phyloP scores from a whole-genome alignment of 2,113 vertebrate genomes.

The Boulengeromyrus knoepffleri region DNA sequence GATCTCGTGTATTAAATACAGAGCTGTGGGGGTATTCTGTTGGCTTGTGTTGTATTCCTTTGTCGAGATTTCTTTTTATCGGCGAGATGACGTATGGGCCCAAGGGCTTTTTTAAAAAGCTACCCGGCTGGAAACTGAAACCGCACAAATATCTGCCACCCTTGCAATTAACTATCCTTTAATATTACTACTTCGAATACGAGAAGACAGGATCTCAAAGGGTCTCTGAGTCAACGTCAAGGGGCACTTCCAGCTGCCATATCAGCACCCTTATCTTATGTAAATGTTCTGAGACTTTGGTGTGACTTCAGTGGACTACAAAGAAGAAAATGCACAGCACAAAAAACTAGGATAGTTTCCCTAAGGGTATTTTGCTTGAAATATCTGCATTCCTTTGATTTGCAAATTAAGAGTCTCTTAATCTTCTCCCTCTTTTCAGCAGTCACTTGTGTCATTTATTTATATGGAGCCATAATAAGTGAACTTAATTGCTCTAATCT shows the following conservation, averaged over 20 bases:
- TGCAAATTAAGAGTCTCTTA: constrained; percentile 51
- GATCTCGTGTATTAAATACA: constrained; percentile 2
- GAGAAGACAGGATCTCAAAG: not conserved
- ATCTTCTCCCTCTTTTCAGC: constrained; percentile 8
- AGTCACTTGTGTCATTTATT: constrained; percentile 22
- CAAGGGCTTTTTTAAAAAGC: constrained; percentile 4
- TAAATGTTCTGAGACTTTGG: constrained; percentile 17
- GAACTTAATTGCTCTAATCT: constrained; percentile 11
- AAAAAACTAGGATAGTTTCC: constrained; percentile 35
- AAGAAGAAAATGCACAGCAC: constrained; percentile 22
- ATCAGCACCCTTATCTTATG: constrained; percentile 17
- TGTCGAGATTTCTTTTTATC: constrained; percentile 10
- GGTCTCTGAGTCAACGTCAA: constrained; percentile 24
- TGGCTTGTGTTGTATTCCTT: not conserved
- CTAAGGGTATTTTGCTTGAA: constrained; percentile 50
- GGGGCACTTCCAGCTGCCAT: not conserved
- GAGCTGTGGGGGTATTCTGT: not conserved
- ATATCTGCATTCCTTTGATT: constrained; percentile 58
- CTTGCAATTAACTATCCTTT: not conserved
- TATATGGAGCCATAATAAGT: constrained; percentile 14
- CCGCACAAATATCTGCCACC: not conserved
- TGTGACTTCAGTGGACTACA: constrained; percentile 18
- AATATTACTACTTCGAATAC: not conserved
- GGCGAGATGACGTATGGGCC: not conserved
- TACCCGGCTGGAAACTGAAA: not conserved